Evolutionary conservation across 2,797 vertebrate species (phyloP).

Genomic region (Chiloscyllium punctatum): DNA sequence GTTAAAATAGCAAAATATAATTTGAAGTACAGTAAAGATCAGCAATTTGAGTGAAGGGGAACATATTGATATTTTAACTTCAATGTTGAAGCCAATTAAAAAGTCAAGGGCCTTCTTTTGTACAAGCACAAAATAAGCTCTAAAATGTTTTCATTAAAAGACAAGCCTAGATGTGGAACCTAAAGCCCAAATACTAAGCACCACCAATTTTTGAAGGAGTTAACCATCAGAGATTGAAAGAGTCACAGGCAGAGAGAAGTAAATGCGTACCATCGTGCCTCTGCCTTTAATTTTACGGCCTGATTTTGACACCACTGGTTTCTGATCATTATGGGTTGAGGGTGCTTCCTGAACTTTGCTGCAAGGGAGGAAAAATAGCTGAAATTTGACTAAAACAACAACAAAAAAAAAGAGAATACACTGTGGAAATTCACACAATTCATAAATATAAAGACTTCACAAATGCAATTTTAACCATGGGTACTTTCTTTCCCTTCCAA

Average conservation of each 20-base stretch:
- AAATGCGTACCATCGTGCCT: conserved; percentile 82
- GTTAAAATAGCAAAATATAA: not conserved
- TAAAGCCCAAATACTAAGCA: not conserved
- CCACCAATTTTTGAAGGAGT: not conserved
- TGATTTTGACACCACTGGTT: conserved; percentile 90
- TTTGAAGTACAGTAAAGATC: not conserved
- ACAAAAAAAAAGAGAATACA: not conserved
- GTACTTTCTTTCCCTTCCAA: not conserved
- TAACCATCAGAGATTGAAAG: not conserved
- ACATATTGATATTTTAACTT: not conserved
- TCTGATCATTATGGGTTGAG: conserved; percentile 62
- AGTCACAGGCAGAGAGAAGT: not conserved
- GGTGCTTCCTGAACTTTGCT: conserved; percentile 69
- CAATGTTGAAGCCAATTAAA: not conserved
- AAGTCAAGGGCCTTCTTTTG: not conserved
- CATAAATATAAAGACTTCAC: not conserved
- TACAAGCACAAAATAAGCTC: not conserved
- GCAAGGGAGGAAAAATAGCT: conserved; percentile 45
- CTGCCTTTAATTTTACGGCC: conserved; percentile 94
- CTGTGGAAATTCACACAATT: not conserved
- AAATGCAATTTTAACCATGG: not conserved
- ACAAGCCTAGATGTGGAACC: not conserved
- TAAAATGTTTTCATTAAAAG: not conserved
- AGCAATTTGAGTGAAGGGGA: not conserved
- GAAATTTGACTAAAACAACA: not conserved